Evolutionary conservation across 2,797 vertebrate genomes (phyloP).

Genomic region (Pogoniulus pusillus): DNA sequence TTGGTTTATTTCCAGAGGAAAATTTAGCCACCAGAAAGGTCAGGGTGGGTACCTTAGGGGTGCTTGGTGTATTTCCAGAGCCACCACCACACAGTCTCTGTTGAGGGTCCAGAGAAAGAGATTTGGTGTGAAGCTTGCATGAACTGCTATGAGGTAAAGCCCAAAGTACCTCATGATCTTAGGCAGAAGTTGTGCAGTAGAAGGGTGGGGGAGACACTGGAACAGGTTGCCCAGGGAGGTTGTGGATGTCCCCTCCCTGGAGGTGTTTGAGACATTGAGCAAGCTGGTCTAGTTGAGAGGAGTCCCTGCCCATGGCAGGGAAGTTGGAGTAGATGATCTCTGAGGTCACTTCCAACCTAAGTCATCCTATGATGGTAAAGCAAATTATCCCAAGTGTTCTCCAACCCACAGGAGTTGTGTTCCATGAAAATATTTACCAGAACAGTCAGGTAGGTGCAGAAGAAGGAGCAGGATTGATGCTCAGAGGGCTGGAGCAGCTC

Average conservation of each 20-base stretch:
- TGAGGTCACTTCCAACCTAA: too few species aligned
- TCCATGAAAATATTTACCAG: not conserved
- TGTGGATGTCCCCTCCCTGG: too few species aligned
- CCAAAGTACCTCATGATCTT: not conserved
- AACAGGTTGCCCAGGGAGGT: too few species aligned
- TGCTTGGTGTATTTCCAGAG: not conserved
- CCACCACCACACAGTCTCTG: not conserved
- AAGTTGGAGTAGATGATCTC: too few species aligned
- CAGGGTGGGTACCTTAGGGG: not conserved
- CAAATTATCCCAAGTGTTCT: not conserved
- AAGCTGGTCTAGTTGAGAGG: too few species aligned
- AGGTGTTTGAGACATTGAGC: too few species aligned
- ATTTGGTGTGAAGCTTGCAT: not conserved
- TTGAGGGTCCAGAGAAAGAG: not conserved
- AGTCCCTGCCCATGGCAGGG: too few species aligned
- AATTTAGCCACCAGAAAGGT: not conserved
- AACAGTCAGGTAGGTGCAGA: not conserved
- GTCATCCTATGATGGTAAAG: not conserved
- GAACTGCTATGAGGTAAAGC: not conserved
- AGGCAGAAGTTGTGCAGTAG: too few species aligned
- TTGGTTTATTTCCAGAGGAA: not conserved
- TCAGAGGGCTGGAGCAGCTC: too few species aligned
- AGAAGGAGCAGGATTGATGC: not conserved
- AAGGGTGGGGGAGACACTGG: too few species aligned
- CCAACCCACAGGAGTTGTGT: not conserved